These are phyloP conservation scores for Eilema caniola DNA, from an alignment of 2,888 invertebrate genomes.

Conservation along the genomic window DNA sequence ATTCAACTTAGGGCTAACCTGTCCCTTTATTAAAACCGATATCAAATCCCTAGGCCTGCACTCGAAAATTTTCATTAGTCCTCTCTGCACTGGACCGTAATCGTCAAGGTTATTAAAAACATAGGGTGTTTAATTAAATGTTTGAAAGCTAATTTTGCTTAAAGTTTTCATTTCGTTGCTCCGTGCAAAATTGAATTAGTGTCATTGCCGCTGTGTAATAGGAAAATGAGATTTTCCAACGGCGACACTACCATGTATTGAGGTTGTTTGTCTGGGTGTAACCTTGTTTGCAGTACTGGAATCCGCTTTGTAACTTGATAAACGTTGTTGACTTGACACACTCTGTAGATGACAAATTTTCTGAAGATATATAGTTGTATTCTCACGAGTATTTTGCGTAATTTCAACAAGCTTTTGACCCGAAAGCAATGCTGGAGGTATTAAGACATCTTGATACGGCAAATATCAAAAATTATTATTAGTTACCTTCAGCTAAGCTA, in stretches of 20 bases:
- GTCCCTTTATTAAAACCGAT: conserved; percentile 12
- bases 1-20: background rate
- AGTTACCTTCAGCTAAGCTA: too few relatives aligned
- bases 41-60: conserved; percentile 1
- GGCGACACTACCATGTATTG: conserved; percentile 20
- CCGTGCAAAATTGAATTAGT: conserved; percentile 57
- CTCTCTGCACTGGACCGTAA: conserved; percentile 9
- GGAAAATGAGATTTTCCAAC: conserved; percentile 49
- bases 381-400: background rate
- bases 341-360: background rate
- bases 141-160: conserved; percentile 53
- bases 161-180: conserved; percentile 53
- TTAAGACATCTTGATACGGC: too few relatives aligned
- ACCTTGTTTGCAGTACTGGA: background rate
- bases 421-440: background rate
- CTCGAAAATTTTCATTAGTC: conserved; percentile 20
- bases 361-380: background rate
- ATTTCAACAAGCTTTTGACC: background rate
- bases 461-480: too few relatives aligned
- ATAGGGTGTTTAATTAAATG: conserved; percentile 57
- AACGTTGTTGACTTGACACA: conserved; percentile 3
- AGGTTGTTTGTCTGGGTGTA: conserved; percentile 13
- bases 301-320: conserved; percentile 13
- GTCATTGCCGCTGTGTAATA: conserved; percentile 48
- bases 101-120: conserved; percentile 36